Percentiles rank a stretch among this genome's conserved stretches.
Conservation (phyloP, 2,797 vertebrate species). For the Antennarius maculatus region DNA sequence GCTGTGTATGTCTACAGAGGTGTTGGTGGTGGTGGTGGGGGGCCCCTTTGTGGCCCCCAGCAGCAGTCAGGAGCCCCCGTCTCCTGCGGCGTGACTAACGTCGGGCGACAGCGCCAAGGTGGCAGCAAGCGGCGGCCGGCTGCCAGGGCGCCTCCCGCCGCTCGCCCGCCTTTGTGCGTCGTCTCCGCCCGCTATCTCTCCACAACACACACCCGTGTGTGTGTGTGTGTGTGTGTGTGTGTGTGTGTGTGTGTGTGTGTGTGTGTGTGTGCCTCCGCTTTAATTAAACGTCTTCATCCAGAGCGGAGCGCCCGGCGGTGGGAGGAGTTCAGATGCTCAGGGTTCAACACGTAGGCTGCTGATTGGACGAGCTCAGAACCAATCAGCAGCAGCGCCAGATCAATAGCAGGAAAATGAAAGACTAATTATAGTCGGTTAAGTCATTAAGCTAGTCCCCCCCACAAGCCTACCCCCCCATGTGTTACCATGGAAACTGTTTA, state of each 20-base stretch:
- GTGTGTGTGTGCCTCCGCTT: constrained; percentile 16
- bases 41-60: constrained; percentile 61
- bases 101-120: constrained; percentile 75
- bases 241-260: no score
- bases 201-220: constrained; percentile 56
- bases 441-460: no score
- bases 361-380: constrained; percentile 11
- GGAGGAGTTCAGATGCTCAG: constrained; percentile 12
- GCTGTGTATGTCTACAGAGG: constrained; percentile 28
- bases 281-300: constrained; percentile 72
- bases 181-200: constrained; percentile 69
- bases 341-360: constrained; percentile 15
- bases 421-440: no score
- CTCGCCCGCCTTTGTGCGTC: constrained; percentile 62
- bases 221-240: no score
- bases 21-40: constrained; percentile 9
- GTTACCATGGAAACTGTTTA: no score
- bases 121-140: constrained; percentile 46
- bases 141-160: constrained; percentile 60
- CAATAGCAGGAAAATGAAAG: no score
- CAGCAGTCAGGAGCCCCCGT: constrained; percentile 51
- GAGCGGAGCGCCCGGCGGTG: constrained; percentile 10
- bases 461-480: no score
- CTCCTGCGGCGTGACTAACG: constrained; percentile 80
- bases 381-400: no score